phyloP scores from a whole-genome alignment of 2,113 vertebrate genomes.

The Dasyurus viverrinus region DNA sequence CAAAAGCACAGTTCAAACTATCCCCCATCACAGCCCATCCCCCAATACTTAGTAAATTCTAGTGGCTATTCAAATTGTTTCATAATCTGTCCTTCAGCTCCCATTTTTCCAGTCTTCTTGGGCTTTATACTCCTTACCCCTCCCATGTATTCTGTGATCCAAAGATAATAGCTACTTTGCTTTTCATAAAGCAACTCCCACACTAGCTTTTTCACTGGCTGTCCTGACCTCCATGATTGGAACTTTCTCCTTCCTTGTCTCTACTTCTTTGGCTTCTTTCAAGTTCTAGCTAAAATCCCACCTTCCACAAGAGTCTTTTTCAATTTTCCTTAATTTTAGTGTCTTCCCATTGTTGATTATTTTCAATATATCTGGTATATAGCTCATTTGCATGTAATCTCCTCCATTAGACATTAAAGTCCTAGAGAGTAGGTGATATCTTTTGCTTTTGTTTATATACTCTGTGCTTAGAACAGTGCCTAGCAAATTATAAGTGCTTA shows the following conservation, averaged over 20 bases:
- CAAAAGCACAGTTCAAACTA: background rate
- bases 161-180: background rate
- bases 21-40: no score
- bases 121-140: background rate
- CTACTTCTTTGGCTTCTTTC: background rate
- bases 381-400: background rate
- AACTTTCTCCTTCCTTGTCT: background rate
- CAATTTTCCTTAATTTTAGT: background rate
- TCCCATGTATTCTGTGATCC: background rate
- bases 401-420: background rate
- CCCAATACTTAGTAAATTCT: background rate
- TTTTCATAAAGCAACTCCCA: background rate
- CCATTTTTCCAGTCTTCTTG: background rate
- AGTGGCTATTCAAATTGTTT: background rate
- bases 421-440: background rate
- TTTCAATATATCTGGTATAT: background rate
- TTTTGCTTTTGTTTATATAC: background rate
- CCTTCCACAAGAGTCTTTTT: background rate
- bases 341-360: background rate
- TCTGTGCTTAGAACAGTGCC: background rate
- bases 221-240: background rate
- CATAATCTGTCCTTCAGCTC: background rate
- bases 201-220: background rate
- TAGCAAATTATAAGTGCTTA: background rate
- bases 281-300: background rate